Evolutionary conservation across 2,888 invertebrate species (phyloP), one percentile per base, ranked within the genome.

Genomic region (Acleris sparsana): DNA sequence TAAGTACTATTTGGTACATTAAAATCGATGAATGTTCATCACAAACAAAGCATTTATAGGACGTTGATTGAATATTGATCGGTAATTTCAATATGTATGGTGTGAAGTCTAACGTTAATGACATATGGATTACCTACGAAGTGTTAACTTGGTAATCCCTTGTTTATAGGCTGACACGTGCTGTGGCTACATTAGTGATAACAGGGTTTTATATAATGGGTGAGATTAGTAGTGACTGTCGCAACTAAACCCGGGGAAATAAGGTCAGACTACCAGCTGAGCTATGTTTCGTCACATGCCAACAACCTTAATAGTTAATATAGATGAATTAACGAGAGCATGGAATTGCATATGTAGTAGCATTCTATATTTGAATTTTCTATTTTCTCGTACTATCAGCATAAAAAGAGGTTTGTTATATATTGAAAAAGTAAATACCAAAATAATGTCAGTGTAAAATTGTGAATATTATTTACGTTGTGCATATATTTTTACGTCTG

Each of bases 111-210:
- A 33, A 29, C 58, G 44, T 46, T 39, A 53, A 59, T 58, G 39
- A 63, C n/a, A 11, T 39, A 22, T 46, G n/a, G 29, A 52, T 52
- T 52, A 18, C 11, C 11, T 39, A 39, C 39, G 13, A 39, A 39
- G 25, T 44, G 43, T 46, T 44, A 53, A 46, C 29, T 46, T 39
- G 53, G 58, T 58, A 46, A 63, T 39, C n/a, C 48, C 16, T 52
- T 48, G 53, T 48, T 48, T 18, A 55, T 16, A 43, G 39, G 39
- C 46, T 22, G 11, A 17, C 44, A 20, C 11, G 44, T 20, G 16
- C 46, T 11, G 5, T 25, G 48, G 63, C 48, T 63, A 39, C 53
- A 64, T 53, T 53, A 55, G 43, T 56, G 65, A 65, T 65, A 65
- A 60, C 51, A 53, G 49, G 49, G 33, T 33, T 33, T 33, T 53